phyloP scores from a whole-genome alignment of 2,888 invertebrate species.

The Criorhina ranunculi region DNA sequence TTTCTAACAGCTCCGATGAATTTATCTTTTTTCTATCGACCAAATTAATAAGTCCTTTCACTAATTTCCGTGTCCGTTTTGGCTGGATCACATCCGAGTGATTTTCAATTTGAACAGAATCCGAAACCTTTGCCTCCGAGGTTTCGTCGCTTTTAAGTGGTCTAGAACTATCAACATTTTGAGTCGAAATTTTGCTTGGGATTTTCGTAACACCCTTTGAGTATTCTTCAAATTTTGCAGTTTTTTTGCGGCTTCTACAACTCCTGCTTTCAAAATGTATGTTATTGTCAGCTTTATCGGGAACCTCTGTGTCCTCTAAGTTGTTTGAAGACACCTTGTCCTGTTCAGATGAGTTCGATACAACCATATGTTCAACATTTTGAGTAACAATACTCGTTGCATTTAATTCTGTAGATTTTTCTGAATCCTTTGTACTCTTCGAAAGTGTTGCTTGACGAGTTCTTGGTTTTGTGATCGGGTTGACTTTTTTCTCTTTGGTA shows the following conservation, averaged over 20 bases:
- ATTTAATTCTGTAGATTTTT: too few relatives aligned
- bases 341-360: too few relatives aligned
- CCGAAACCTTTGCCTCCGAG: too few relatives aligned
- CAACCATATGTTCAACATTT: too few relatives aligned
- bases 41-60: slow-evolving; percentile 81
- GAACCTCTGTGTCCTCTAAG: background rate
- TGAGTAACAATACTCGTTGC: too few relatives aligned
- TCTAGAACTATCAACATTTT: background rate
- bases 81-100: background rate
- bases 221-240: slow-evolving; percentile 1
- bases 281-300: background rate
- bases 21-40: slow-evolving; percentile 79
- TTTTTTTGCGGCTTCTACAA: slow-evolving; percentile 10
- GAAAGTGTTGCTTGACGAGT: background rate
- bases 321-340: too few relatives aligned
- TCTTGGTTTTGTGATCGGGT: background rate
- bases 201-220: background rate
- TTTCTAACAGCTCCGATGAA: background rate
- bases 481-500: too few relatives aligned
- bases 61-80: slow-evolving; percentile 76
- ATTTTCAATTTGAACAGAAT: background rate
- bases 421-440: too few relatives aligned
- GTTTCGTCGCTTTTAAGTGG: background rate
- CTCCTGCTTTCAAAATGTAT: background rate
- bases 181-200: background rate